Evolutionary conservation across 1,140 invertebrate genomes (phyloP).

Genomic region (Pogonognathellus flavescens): DNA sequence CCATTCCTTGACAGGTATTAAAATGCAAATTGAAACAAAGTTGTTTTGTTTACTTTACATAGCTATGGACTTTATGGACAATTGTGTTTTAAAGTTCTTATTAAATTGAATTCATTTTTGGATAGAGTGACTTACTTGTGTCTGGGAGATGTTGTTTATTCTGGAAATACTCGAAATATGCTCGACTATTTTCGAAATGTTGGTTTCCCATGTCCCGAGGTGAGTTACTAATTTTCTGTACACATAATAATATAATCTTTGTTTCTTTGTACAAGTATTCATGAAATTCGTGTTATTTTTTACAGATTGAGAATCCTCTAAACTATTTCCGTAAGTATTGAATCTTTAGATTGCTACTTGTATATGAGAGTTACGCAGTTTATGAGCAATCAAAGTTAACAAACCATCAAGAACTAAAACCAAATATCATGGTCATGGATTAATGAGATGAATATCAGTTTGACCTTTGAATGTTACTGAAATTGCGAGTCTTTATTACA

Average conservation of each 20-base stretch:
- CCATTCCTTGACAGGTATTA: constrained; percentile 83
- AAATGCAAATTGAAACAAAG: background rate
- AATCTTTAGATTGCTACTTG: background rate
- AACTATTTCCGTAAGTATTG: constrained; percentile 90
- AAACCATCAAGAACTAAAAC: too few species aligned
- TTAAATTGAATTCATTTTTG: background rate
- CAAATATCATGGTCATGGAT: background rate
- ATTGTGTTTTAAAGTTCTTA: too few species aligned
- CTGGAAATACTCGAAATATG: constrained; percentile 88
- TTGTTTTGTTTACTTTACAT: too few species aligned
- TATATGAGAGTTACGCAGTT: too few species aligned
- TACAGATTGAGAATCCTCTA: constrained; percentile 81
- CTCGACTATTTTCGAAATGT: constrained; percentile 92
- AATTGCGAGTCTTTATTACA: too few species aligned
- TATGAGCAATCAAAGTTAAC: too few species aligned
- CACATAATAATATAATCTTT: too few species aligned
- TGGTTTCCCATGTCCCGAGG: constrained; percentile 91
- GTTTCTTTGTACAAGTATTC: background rate
- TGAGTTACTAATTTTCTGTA: constrained; percentile 68
- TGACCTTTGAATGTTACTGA: too few species aligned
- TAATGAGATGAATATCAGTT: constrained; percentile 6
- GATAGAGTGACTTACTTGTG: constrained; percentile 82
- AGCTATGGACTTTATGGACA: too few species aligned
- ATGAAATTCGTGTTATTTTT: background rate
- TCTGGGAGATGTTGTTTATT: constrained; percentile 90